These are phyloP conservation scores for Cervus canadensis DNA, from an alignment of 2,113 vertebrate genomes.

Conservation along the genomic window DNA sequence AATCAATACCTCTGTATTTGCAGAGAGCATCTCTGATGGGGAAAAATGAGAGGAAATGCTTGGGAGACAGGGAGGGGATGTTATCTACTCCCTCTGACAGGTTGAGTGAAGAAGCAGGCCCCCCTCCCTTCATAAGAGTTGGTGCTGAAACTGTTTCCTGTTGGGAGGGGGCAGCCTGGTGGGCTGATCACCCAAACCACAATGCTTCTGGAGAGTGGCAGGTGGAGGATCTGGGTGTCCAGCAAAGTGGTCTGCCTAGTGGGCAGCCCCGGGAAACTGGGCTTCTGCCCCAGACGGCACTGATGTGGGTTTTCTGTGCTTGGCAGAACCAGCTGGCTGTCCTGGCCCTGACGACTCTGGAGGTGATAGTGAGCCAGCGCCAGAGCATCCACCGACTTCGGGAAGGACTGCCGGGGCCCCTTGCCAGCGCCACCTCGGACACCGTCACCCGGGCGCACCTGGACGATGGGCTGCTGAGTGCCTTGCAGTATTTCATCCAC, in stretches of 20 bases:
- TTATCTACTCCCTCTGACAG: neutral
- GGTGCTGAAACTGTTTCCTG: neutral
- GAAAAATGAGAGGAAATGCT: neutral
- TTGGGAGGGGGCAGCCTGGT: accelerated
- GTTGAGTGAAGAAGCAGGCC: accelerated
- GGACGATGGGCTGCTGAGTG: conserved; percentile 73
- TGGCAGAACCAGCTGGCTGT: conserved; percentile 79
- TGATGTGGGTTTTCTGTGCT: accelerated
- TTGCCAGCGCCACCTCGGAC: conserved; percentile 71
- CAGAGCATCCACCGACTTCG: conserved; percentile 77
- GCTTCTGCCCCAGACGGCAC: neutral
- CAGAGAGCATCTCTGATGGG: conserved; percentile 25
- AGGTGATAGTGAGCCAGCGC: conserved; percentile 74
- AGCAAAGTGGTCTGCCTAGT: accelerated
- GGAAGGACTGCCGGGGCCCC: conserved; percentile 73
- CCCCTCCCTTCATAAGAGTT: neutral
- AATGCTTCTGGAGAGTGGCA: accelerated
- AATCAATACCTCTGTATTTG: conserved; percentile 51
- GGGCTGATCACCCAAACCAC: too few relatives aligned
- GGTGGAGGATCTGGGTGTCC: accelerated
- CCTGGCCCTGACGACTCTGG: conserved; percentile 78
- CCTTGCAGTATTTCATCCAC: conserved; percentile 82
- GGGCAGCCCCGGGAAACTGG: accelerated
- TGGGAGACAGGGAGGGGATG: neutral
- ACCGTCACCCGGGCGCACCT: conserved; percentile 75